Conservation (phyloP, 2,797 vertebrate genomes). For the Cyclura pinguis region DNA sequence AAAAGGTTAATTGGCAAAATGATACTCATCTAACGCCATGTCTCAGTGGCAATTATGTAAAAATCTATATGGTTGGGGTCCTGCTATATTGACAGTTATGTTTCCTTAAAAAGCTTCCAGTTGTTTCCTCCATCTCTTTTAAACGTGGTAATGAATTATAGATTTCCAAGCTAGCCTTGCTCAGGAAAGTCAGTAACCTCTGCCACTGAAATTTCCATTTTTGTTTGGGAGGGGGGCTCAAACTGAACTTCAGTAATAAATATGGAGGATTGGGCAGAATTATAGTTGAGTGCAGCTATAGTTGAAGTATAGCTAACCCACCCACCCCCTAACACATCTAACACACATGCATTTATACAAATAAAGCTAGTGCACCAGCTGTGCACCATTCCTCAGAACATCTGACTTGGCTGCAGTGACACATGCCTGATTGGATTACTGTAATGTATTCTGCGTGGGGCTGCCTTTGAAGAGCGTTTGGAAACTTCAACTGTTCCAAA, state of each 20-base stretch:
- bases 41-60: conserved; percentile 59
- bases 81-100: conserved; percentile 70
- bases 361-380: no score
- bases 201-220: background rate
- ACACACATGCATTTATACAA: no score
- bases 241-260: background rate
- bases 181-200: conserved; percentile 18
- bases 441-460: no score
- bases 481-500: no score
- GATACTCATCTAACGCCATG: conserved; percentile 72
- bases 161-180: conserved; percentile 30
- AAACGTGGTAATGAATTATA: conserved; percentile 59
- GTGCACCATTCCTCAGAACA: no score
- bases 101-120: conserved; percentile 66
- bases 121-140: conserved; percentile 62
- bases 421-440: no score
- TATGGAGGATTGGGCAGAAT: background rate
- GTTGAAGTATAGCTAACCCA: background rate
- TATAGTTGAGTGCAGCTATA: background rate
- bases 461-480: no score
- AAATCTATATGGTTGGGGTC: conserved; percentile 68
- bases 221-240: background rate
- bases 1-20: conserved; percentile 83
- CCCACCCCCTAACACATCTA: no score
- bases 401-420: no score